A percentile compares a stretch with the other conserved stretches of the same genome.
These are phyloP conservation scores for Bedellia somnulentella DNA, from an alignment of 2,888 invertebrate species.

Conservation along the genomic window DNA sequence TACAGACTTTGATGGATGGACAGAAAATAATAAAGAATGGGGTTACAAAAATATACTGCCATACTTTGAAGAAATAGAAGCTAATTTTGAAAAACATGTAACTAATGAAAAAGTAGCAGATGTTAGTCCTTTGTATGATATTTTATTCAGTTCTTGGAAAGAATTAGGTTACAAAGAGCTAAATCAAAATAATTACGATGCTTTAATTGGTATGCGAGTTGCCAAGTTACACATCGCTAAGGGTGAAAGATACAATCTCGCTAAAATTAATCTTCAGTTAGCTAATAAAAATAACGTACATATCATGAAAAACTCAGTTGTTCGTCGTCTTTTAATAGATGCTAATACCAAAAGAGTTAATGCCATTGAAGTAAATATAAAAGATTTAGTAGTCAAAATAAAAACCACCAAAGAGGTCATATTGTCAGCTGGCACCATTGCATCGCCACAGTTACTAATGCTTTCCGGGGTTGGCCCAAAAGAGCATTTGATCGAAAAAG, in stretches of 20 bases:
- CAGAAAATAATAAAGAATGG: slow-evolving; percentile 55
- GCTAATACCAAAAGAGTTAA: slow-evolving; percentile 24
- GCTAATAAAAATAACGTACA: slow-evolving; percentile 21
- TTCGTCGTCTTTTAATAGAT: slow-evolving; percentile 51
- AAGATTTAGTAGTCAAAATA: slow-evolving; percentile 22
- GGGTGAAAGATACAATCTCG: slow-evolving; percentile 51
- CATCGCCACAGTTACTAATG: slow-evolving; percentile 51
- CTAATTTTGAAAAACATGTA: slow-evolving; percentile 15
- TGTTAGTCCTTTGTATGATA: slow-evolving; percentile 18
- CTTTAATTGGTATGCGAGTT: slow-evolving; percentile 42
- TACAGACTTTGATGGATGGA: slow-evolving; percentile 59
- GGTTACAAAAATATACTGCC: slow-evolving; percentile 42
- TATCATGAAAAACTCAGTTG: slow-evolving; percentile 48
- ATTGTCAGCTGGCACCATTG: slow-evolving; percentile 46
- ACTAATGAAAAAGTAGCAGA: slow-evolving; percentile 9
- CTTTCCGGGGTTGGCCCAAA: slow-evolving; percentile 52
- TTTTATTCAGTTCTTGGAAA: slow-evolving; percentile 26
- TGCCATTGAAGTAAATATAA: slow-evolving; percentile 35
- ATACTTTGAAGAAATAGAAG: slow-evolving; percentile 44
- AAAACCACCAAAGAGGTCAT: slow-evolving; percentile 44
- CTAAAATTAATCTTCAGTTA: slow-evolving; percentile 38
- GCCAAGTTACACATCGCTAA: slow-evolving; percentile 36
- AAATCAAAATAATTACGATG: slow-evolving; percentile 19
- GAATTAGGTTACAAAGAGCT: slow-evolving; percentile 26
- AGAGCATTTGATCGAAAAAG: slow-evolving; percentile 23